Conservation (phyloP, 92 coral and sea anemone genomes). For the Actinernus sp. region DNA sequence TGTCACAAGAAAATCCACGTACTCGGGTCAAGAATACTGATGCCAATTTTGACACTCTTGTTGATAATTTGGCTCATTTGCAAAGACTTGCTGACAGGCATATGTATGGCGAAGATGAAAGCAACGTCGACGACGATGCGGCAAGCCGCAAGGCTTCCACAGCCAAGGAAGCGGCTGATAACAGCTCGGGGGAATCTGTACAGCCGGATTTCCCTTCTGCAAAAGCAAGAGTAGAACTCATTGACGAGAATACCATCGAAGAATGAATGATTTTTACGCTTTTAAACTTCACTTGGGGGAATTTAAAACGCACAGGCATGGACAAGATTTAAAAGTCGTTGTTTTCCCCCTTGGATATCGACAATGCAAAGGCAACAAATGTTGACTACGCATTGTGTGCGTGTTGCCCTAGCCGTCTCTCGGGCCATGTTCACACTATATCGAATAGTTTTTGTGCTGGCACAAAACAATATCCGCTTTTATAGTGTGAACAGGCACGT, state of each 20-base stretch:
- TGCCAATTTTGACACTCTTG: conserved; percentile 52
- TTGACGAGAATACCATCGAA: neutral
- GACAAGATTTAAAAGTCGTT: no score
- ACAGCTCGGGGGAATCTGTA: neutral
- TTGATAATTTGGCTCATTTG: conserved; percentile 53
- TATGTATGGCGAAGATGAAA: conserved; percentile 23
- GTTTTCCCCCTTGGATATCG: no score
- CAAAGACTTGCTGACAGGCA: conserved; percentile 52
- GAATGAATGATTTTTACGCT: no score
- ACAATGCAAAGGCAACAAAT: no score
- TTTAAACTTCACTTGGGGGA: no score
- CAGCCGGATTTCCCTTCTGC: neutral
- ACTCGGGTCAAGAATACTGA: conserved; percentile 22
- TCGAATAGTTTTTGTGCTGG: no score
- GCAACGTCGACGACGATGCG: conserved; percentile 13
- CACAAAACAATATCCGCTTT: no score
- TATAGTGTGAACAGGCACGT: no score
- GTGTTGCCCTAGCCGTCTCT: no score
- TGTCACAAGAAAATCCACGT: conserved; percentile 51
- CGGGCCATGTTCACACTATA: no score
- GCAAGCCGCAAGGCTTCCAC: conserved; percentile 1
- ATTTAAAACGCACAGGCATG: no score
- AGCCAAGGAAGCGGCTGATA: neutral
- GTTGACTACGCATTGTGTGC: no score
- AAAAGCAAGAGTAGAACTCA: neutral